Percentiles rank a stretch among this genome's conserved stretches.
Conservation (phyloP, 2,888 invertebrate genomes). For the Netelia melanura region DNA sequence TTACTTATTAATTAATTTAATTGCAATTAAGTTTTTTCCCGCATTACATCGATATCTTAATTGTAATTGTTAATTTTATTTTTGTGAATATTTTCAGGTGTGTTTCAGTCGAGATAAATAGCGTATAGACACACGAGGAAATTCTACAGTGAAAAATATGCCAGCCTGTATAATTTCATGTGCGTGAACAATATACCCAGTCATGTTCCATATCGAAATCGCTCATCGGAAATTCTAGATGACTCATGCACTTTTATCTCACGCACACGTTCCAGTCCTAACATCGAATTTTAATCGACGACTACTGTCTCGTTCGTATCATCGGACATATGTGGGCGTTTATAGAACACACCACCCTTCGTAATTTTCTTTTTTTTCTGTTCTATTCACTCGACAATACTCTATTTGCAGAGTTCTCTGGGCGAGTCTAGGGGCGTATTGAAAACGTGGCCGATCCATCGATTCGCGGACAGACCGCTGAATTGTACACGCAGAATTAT, state of each 20-base stretch:
- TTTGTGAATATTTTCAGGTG: no score
- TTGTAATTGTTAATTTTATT: no score
- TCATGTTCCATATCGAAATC: slow-evolving; percentile 3
- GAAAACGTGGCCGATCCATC: slow-evolving; percentile 59
- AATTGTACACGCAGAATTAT: slow-evolving; percentile 33
- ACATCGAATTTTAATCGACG: slow-evolving; percentile 59
- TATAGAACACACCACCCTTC: slow-evolving; percentile 1
- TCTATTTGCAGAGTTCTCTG: neutral
- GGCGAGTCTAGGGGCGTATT: slow-evolving; percentile 55
- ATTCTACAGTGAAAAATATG: neutral
- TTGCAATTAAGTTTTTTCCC: neutral
- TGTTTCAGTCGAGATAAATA: neutral
- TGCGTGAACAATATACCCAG: slow-evolving; percentile 12
- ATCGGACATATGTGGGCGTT: slow-evolving; percentile 61
- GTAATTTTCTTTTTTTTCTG: slow-evolving; percentile 30
- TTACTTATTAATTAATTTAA: neutral
- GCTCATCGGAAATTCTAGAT: neutral
- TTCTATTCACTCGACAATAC: slow-evolving; percentile 40
- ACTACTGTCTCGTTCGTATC: slow-evolving; percentile 9
- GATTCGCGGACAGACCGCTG: slow-evolving; percentile 25
- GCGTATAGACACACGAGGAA: neutral
- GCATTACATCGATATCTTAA: neutral
- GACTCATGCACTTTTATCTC: slow-evolving; percentile 33
- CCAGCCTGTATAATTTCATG: neutral
- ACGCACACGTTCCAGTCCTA: slow-evolving; percentile 14